phyloP scores from a whole-genome alignment of 2,113 vertebrate genomes.

The Heterotis niloticus region DNA sequence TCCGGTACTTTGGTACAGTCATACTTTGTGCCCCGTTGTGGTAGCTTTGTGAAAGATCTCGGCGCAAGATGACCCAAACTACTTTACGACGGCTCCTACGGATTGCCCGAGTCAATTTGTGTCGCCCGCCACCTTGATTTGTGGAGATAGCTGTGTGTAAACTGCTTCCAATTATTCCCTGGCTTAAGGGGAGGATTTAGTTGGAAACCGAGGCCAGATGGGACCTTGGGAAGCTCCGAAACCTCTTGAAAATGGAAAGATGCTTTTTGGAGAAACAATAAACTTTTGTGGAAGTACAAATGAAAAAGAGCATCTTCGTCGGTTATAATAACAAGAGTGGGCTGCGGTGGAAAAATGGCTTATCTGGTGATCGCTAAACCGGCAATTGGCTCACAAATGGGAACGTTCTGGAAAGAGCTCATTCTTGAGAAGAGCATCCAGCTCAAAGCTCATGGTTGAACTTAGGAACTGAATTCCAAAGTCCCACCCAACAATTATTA shows the following conservation, averaged over 20 bases:
- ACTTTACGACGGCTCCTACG: neutral
- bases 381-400: no score
- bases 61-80: neutral
- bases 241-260: neutral
- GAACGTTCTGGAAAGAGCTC: no score
- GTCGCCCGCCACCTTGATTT: conserved; percentile 17
- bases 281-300: neutral
- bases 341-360: no score
- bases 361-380: no score
- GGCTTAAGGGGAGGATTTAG: neutral
- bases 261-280: conserved; percentile 13
- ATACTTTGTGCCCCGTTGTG: neutral
- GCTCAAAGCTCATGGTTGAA: no score
- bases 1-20: neutral
- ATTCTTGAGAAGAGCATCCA: no score
- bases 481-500: no score
- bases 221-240: neutral
- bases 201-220: conserved; percentile 13
- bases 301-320: no score
- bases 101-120: conserved; percentile 10
- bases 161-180: conserved; percentile 3
- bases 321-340: no score
- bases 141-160: conserved; percentile 11
- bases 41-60: neutral
- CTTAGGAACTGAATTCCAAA: no score